Base-by-base conservation (phyloP, 2,888 invertebrate species). In the Philopedon plagiatum region DNA sequence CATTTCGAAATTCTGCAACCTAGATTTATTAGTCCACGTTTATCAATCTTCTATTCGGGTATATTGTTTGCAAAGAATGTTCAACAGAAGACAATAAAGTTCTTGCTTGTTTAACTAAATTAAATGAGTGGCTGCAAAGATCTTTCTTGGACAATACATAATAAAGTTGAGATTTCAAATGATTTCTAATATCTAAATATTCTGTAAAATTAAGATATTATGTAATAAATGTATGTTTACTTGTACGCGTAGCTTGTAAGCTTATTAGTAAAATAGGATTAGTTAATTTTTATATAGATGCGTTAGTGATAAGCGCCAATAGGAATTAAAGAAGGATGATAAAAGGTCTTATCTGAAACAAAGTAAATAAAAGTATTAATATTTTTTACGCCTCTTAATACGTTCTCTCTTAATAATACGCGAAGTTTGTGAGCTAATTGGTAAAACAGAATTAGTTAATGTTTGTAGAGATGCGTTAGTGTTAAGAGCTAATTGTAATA, bases 1-100 rank as follows among this genome's bases (percentile, higher is more conserved):
- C 51, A 63, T 37, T 63, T 63, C 1, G 63, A 63, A 2, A 63
- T n/a, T 63, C 26, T 49, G 3, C 63, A 49, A 1, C 63, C 63
- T 18, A 15, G n/a, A n/a, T n/a, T n/a, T n/a, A n/a, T n/a, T n/a
- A n/a, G n/a, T n/a, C n/a, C n/a, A n/a, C n/a, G n/a, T n/a, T n/a
- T 62, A 23, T 62, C 5, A 7, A 2, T 44, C 46, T 44, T 8
- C 3, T 62, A n/a, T 23, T 9, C 7, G 46, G 29, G 29, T 29
- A 18, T 26, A 46, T 39, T 15, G 11, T 56, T 29, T 56, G 13
- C 9, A 49, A 21, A 49, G 49, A 49, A n/a, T 49, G 2, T 2
- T 49, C 21, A 19, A 21, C 11, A 21, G 19, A 18, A 4, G 7
- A 11, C 9, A 49, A 8, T 21, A 49, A 21, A 21, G 49, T 49